phyloP scores from a whole-genome alignment of 2,113 vertebrate species.

The Marcusenius ussheri region DNA sequence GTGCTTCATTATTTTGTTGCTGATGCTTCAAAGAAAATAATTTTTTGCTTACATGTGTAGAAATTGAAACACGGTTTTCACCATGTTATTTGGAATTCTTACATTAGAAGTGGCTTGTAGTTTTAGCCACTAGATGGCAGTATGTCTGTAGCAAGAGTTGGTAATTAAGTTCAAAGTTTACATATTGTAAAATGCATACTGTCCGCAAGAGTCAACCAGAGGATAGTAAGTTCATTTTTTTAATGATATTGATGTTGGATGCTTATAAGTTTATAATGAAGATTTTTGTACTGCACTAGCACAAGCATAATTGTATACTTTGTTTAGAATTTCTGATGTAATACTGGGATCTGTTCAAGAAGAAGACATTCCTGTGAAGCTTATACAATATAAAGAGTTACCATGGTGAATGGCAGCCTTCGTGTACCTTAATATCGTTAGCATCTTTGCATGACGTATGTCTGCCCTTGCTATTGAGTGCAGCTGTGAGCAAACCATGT shows the following conservation, averaged over 20 bases:
- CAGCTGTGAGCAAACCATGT: neutral
- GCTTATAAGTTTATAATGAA: neutral
- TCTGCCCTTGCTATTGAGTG: neutral
- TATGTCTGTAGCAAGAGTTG: neutral
- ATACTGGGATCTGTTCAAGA: neutral
- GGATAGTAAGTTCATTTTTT: neutral
- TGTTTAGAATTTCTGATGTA: neutral
- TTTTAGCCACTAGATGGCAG: slow-evolving; percentile 7
- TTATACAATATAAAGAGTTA: neutral
- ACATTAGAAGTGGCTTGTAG: neutral
- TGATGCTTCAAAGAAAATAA: neutral
- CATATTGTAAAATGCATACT: neutral
- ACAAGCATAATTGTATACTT: neutral
- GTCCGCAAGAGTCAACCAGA: neutral
- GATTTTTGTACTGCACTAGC: no score
- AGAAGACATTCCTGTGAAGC: neutral
- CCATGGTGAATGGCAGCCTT: neutral
- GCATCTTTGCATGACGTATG: neutral
- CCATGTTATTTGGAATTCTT: neutral
- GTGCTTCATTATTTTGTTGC: neutral
- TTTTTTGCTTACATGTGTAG: neutral
- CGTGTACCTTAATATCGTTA: neutral
- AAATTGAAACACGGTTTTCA: neutral
- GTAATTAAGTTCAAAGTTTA: neutral
- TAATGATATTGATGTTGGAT: no score